A percentile compares a stretch with the other conserved stretches of the same genome.
Evolutionary conservation across 2,113 vertebrate genomes (phyloP).

Genomic region (Macrotis lagotis): DNA sequence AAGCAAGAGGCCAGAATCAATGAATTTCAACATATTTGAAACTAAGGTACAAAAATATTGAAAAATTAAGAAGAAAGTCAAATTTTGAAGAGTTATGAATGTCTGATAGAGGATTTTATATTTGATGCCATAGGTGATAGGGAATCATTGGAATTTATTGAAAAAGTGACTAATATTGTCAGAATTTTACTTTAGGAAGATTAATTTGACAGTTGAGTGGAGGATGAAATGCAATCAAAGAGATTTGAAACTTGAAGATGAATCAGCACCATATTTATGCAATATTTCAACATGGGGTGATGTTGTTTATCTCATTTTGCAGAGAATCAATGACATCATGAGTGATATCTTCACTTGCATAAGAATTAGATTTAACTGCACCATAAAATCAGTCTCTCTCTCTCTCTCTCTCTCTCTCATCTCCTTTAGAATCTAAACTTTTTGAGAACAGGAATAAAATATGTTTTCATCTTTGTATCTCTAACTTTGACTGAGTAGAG

Average conservation of each 20-base stretch:
- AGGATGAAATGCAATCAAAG: background rate
- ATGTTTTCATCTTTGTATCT: background rate
- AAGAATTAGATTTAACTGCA: background rate
- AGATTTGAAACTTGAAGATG: background rate
- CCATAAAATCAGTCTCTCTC: no score
- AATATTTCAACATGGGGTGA: background rate
- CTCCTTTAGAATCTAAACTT: background rate
- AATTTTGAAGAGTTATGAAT: background rate
- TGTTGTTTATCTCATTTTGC: background rate
- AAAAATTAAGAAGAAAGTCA: background rate
- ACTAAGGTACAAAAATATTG: background rate
- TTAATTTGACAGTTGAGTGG: background rate
- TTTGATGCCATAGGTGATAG: background rate
- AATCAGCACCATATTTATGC: background rate
- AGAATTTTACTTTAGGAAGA: background rate
- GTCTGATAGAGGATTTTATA: background rate
- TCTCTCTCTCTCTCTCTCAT: background rate
- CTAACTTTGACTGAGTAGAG: background rate
- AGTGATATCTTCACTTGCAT: background rate
- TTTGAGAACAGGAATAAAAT: background rate
- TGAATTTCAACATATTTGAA: background rate
- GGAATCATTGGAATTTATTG: background rate
- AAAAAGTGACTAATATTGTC: background rate
- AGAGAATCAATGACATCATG: background rate
- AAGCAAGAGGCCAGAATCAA: background rate